Evolutionary conservation across 2,888 invertebrate genomes (phyloP).

Genomic region (Caenorhabditis macrosperma): DNA sequence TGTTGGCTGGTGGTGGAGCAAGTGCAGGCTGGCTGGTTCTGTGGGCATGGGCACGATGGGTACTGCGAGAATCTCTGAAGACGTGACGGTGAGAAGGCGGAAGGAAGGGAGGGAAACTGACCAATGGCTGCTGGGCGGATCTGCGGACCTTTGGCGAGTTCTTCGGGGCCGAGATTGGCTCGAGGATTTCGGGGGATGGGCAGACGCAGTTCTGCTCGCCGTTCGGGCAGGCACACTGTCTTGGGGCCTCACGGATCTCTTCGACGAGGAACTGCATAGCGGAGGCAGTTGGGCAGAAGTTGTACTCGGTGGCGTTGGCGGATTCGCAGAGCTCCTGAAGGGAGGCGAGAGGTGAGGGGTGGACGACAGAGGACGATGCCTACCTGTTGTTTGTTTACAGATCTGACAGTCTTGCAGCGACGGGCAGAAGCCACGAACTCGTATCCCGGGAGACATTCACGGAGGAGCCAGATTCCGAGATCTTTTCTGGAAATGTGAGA

Average conservation of each 20-base stretch:
- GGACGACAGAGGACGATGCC: slow-evolving; percentile 8
- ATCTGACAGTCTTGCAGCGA: slow-evolving; percentile 76
- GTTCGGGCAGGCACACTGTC: slow-evolving; percentile 77
- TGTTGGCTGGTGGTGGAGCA: slow-evolving; percentile 67
- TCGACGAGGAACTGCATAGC: slow-evolving; percentile 73
- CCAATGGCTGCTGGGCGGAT: slow-evolving; percentile 58
- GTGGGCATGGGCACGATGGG: slow-evolving; percentile 72
- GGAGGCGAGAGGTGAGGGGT: too few species aligned
- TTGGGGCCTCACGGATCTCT: slow-evolving; percentile 75
- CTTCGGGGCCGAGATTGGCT: slow-evolving; percentile 70
- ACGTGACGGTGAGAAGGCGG: neutral
- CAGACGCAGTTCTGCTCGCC: slow-evolving; percentile 77
- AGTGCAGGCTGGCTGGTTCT: slow-evolving; percentile 69
- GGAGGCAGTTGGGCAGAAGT: slow-evolving; percentile 75
- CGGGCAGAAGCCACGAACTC: slow-evolving; percentile 77
- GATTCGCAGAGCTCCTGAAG: slow-evolving; percentile 73
- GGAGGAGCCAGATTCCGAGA: slow-evolving; percentile 78
- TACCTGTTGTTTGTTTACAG: slow-evolving; percentile 75
- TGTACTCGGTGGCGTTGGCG: slow-evolving; percentile 73
- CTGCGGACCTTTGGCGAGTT: slow-evolving; percentile 60
- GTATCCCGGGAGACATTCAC: slow-evolving; percentile 77
- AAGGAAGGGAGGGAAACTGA: neutral
- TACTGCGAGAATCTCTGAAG: slow-evolving; percentile 69
- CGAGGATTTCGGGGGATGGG: slow-evolving; percentile 77
- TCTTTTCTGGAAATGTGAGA: slow-evolving; percentile 73